Evolutionary conservation across 2,797 vertebrate species (phyloP).

Genomic region (Sebastes matsubarae): DNA sequence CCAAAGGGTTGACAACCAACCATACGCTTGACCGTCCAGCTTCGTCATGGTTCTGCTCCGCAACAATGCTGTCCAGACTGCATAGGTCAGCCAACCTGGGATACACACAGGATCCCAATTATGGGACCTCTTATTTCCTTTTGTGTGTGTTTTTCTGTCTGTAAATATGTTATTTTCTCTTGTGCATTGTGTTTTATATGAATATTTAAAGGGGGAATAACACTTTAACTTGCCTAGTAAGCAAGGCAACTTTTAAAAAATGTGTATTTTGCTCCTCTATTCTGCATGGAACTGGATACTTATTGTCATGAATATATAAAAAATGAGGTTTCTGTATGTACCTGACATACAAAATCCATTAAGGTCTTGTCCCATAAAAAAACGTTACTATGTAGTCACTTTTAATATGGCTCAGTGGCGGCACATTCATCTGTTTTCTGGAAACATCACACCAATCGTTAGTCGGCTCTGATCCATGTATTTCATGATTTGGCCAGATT

Average conservation of each 20-base stretch:
- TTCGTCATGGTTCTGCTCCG: constrained; percentile 21
- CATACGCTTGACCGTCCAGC: constrained; percentile 22
- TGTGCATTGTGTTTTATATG: background rate
- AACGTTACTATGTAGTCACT: background rate
- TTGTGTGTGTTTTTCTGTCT: background rate
- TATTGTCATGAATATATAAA: background rate
- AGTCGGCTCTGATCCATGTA: background rate
- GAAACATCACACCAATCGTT: background rate
- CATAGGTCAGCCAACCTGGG: constrained; percentile 19
- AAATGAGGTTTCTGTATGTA: background rate
- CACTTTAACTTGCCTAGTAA: background rate
- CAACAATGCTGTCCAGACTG: constrained; percentile 15
- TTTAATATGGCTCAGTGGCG: background rate
- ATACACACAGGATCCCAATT: constrained; percentile 3
- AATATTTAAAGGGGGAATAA: background rate
- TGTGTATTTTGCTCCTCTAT: background rate
- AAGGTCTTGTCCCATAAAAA: background rate
- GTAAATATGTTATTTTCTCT: background rate
- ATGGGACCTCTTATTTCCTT: background rate
- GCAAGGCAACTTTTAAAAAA: background rate
- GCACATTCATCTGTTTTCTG: background rate
- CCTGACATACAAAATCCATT: background rate
- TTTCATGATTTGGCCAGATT: background rate
- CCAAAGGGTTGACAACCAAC: constrained; percentile 11
- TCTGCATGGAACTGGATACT: background rate